These are phyloP conservation scores for Phainopepla nitens DNA, from an alignment of 2,113 vertebrate genomes.

Conservation along the genomic window DNA sequence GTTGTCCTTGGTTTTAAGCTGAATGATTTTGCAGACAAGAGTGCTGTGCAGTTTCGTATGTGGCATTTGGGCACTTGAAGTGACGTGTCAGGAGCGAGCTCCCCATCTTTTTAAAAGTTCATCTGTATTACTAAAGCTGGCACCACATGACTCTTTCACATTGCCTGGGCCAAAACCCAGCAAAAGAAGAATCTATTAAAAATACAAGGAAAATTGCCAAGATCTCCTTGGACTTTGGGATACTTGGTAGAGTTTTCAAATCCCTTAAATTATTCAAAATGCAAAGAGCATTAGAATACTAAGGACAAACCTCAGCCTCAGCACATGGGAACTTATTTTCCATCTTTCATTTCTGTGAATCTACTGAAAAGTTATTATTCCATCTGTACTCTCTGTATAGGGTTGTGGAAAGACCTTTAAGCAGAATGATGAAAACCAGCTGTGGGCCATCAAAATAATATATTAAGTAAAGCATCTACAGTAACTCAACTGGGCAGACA, in stretches of 20 bases:
- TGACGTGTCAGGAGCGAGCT: background rate
- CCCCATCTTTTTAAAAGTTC: background rate
- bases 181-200: background rate
- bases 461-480: background rate
- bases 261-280: background rate
- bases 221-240: background rate
- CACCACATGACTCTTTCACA: background rate
- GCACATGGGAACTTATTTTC: background rate
- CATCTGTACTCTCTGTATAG: background rate
- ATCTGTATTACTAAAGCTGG: background rate
- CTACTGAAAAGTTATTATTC: conserved; percentile 46
- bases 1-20: background rate
- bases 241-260: background rate
- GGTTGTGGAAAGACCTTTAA: conserved; percentile 31
- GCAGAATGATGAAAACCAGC: conserved; percentile 33
- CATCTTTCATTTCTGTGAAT: background rate
- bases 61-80: background rate
- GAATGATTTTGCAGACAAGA: conserved; percentile 1
- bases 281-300: background rate
- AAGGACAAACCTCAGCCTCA: background rate
- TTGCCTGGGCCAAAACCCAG: background rate
- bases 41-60: background rate
- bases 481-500: background rate
- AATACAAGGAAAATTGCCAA: background rate
- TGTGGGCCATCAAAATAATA: conserved; percentile 7